A percentile compares a stretch with the other conserved stretches of the same genome.
Evolutionary conservation across 2,113 vertebrate species (phyloP).

Genomic region (Sturnus vulgaris): DNA sequence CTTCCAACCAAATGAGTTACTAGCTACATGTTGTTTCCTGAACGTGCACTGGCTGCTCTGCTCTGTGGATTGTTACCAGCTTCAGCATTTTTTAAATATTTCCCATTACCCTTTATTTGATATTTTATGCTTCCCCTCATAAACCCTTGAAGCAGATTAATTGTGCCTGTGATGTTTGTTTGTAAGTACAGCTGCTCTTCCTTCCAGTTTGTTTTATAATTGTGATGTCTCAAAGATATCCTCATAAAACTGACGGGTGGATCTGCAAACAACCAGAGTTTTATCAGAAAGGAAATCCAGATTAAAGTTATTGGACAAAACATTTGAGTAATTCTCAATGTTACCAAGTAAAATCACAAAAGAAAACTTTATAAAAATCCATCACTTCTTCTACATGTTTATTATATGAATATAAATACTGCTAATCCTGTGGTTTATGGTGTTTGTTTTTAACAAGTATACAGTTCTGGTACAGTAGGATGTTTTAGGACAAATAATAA

Average conservation of each 20-base stretch:
- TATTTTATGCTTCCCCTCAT: constrained; percentile 85
- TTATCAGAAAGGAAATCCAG: constrained; percentile 70
- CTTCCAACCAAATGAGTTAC: constrained; percentile 68
- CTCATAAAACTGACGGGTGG: constrained; percentile 67
- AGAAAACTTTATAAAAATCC: not conserved
- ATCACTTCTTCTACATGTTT: not conserved
- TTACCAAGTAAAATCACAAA: not conserved
- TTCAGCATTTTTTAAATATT: constrained; percentile 78
- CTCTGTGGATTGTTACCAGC: constrained; percentile 67
- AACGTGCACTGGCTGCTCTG: constrained; percentile 60
- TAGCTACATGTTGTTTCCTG: constrained; percentile 67
- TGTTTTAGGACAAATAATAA: constrained; percentile 8
- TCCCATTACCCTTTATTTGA: constrained; percentile 84
- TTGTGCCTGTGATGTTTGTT: constrained; percentile 79
- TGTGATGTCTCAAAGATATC: constrained; percentile 71
- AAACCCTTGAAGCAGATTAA: constrained; percentile 81
- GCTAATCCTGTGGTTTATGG: not conserved
- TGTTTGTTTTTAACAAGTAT: not conserved
- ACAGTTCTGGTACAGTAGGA: not conserved
- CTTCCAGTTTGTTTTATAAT: constrained; percentile 75
- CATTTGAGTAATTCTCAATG: constrained; percentile 20
- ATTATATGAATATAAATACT: not conserved
- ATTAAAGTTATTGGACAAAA: constrained; percentile 52
- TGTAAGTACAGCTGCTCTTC: constrained; percentile 80
- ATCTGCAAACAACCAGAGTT: constrained; percentile 69